phyloP scores from a whole-genome alignment of 2,113 vertebrate species.

The Chrysemys picta region DNA sequence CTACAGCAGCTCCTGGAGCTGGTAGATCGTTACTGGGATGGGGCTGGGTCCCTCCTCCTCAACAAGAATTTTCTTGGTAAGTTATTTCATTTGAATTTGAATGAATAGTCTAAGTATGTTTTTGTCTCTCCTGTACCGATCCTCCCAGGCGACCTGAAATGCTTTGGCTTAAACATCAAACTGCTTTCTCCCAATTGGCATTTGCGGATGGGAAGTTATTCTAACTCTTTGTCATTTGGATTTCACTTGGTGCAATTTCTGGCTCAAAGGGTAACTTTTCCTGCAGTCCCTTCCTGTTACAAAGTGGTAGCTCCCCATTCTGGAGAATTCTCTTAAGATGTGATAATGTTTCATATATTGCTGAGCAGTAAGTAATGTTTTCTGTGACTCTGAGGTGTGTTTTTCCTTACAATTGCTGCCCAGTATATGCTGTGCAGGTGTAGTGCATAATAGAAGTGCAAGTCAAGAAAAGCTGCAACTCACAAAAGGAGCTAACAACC shows the following conservation, averaged over 20 bases:
- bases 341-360: not conserved
- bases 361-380: not conserved
- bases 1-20: slow-evolving; percentile 77
- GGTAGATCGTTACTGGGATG: slow-evolving; percentile 79
- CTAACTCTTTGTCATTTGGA: not conserved
- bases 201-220: not conserved
- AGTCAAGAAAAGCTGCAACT: not conserved
- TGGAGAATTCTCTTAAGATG: not conserved
- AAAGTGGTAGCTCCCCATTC: not conserved
- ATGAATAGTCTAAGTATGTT: not conserved
- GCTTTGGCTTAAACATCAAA: not conserved
- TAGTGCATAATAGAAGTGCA: too few relatives aligned
- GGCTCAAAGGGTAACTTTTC: not conserved
- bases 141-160: too few relatives aligned
- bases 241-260: not conserved
- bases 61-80: slow-evolving; percentile 80
- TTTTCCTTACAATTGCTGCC: not conserved
- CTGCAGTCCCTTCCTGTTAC: not conserved
- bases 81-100: not conserved
- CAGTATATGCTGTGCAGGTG: too few relatives aligned
- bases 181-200: not conserved
- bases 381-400: not conserved
- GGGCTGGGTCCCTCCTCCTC: slow-evolving; percentile 77
- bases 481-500: not conserved
- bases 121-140: not conserved